Percentiles rank a stretch among this genome's conserved stretches.
These are phyloP conservation scores for Heliothis peltigera DNA, from an alignment of 2,888 invertebrate species.

Conservation along the genomic window DNA sequence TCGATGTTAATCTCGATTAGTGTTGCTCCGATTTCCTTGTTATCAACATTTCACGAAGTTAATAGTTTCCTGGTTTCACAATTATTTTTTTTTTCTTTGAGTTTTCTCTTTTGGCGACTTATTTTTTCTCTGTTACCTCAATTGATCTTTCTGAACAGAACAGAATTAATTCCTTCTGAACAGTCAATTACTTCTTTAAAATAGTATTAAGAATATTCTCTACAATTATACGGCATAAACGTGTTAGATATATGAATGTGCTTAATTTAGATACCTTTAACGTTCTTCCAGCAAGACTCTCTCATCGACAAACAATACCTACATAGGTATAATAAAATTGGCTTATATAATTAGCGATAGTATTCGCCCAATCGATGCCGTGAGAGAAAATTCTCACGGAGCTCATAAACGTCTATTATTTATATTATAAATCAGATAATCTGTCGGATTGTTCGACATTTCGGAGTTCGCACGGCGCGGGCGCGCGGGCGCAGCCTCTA, in stretches of 20 bases:
- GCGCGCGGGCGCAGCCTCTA: slow-evolving; percentile 53
- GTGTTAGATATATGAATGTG: too few relatives aligned
- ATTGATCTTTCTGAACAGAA: too few relatives aligned
- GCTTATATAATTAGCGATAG: slow-evolving; percentile 42
- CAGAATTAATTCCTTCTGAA: too few relatives aligned
- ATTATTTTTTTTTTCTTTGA: neutral
- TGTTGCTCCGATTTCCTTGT: slow-evolving; percentile 40
- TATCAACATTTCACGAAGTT: slow-evolving; percentile 35
- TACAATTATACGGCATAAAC: too few relatives aligned
- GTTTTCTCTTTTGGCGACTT: neutral
- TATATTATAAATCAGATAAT: slow-evolving; percentile 68
- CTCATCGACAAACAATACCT: too few relatives aligned
- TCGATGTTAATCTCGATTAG: slow-evolving; percentile 37
- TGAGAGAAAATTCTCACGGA: slow-evolving; percentile 53
- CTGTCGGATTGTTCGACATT: slow-evolving; percentile 67
- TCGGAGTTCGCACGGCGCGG: slow-evolving; percentile 68
- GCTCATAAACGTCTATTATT: slow-evolving; percentile 61
- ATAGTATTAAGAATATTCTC: too few relatives aligned
- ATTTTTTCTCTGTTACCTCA: too few relatives aligned
- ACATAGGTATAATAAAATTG: too few relatives aligned
- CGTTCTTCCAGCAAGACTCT: too few relatives aligned
- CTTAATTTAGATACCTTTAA: too few relatives aligned
- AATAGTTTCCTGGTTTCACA: slow-evolving; percentile 2
- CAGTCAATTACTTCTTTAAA: too few relatives aligned
- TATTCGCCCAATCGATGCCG: slow-evolving; percentile 46